Percentiles rank a stretch among this genome's conserved stretches.
Evolutionary conservation across 2,888 invertebrate genomes (phyloP).

Genomic region (Crematogaster levior): DNA sequence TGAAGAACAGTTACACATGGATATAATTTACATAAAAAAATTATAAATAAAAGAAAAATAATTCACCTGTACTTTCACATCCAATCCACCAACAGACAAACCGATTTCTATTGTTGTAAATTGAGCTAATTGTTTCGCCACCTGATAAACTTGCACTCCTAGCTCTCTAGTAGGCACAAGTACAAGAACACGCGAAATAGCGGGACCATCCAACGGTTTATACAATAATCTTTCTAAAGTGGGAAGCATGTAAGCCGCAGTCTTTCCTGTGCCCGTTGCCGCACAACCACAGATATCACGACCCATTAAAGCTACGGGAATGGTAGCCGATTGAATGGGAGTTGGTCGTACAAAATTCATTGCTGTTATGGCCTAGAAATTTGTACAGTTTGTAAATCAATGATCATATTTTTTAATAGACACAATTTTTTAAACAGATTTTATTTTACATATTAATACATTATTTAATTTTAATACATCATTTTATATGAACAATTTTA

Average conservation of each 20-base stretch:
- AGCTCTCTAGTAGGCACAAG: conserved; percentile 98
- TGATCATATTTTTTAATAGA: not conserved
- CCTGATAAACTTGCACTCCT: conserved; percentile 99
- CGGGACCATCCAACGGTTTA: conserved; percentile 90
- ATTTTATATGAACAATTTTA: too few relatives aligned
- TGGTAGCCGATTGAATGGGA: conserved; percentile 97
- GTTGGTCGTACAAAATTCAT: conserved; percentile 98
- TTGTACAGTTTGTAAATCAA: conserved; percentile 17
- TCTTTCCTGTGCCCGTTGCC: conserved; percentile 99
- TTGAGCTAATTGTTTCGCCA: conserved; percentile 95
- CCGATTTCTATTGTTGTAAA: conserved; percentile 94
- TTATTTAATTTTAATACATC: too few relatives aligned
- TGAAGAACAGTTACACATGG: not conserved
- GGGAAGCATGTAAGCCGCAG: conserved; percentile 99
- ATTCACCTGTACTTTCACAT: conserved; percentile 90
- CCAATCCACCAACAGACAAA: conserved; percentile 95
- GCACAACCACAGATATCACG: conserved; percentile 99
- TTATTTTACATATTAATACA: not conserved
- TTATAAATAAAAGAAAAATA: not conserved
- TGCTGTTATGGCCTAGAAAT: conserved; percentile 91
- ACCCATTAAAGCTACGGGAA: conserved; percentile 96
- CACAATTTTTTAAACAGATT: conserved; percentile 11
- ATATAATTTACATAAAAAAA: not conserved
- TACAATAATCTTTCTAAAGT: conserved; percentile 97
- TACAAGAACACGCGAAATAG: conserved; percentile 94